Base-by-base conservation (phyloP, 2,888 invertebrate species). In the Bembecia ichneumoniformis region DNA sequence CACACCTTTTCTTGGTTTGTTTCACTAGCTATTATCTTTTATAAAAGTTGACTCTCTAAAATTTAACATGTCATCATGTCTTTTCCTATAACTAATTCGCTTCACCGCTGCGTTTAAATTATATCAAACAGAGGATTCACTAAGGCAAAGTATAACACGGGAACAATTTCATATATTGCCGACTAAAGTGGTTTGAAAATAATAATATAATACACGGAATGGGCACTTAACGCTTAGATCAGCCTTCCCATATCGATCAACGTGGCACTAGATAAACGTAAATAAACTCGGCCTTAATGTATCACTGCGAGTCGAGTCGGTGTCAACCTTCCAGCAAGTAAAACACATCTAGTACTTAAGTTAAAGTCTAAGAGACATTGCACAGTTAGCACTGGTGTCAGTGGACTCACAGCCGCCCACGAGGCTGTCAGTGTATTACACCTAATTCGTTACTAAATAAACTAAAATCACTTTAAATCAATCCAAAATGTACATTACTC, bases 41-140 rank as follows among this genome's bases (percentile, higher is more conserved):
- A 87, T 86, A 87, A 87, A 87, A 87, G 83, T 86, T 78, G 86
- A 81, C 82, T 87, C 82, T 86, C 81, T 83, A 83, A 82, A 86
- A 83, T 82, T 81, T 81, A 83, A 84, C 84, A 82, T 81, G 80
- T 83, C 84, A 76, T 83, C 82, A 81, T 82, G 79, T 83, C 84
- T 82, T 82, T 84, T 86, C 80, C 87, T 86, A 84, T 80, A 78
- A 72, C 83, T 86, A 86, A 77, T 77, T 82, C 81, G 78, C 84
- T 79, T 83, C 79, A 77, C 82, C 84, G 66, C 78, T 77, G 79
- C 71, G 72, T 70, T 82, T 74, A 80, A 81, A 82, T 66, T 67
- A 78, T 77, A 76, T 71, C 71, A 74, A 82, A 78, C 73, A 72
- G 70, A 75, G 76, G 75, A 74, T 71, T 74, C 68, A 74, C 77